A percentile compares a stretch with the other conserved stretches of the same genome.
These are phyloP conservation scores for Hypotaenidia philippensis DNA, from an alignment of 2,797 vertebrate species.

Conservation along the genomic window DNA sequence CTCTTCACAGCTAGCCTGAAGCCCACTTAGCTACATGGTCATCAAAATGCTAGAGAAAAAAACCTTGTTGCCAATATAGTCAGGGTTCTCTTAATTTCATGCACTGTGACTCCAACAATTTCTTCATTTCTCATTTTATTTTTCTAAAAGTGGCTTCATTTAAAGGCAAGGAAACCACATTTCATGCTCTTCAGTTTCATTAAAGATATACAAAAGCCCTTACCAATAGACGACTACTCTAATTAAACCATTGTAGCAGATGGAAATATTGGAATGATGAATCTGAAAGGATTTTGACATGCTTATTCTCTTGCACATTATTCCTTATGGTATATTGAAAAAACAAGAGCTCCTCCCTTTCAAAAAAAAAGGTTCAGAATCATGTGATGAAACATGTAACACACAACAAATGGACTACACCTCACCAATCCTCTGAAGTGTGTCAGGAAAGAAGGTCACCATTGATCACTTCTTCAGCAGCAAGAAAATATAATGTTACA, in stretches of 20 bases:
- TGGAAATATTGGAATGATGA: constrained; percentile 79
- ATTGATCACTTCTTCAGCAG: not conserved
- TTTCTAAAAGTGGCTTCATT: constrained; percentile 82
- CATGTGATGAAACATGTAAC: not conserved
- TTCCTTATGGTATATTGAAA: constrained; percentile 20
- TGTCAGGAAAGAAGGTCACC: not conserved
- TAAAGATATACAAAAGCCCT: constrained; percentile 81
- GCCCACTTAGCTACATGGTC: constrained; percentile 55
- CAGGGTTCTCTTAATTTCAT: constrained; percentile 83
- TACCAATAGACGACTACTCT: constrained; percentile 75
- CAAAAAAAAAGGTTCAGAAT: constrained; percentile 34
- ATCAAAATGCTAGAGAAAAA: constrained; percentile 64
- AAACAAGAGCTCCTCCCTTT: not conserved
- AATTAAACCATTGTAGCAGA: constrained; percentile 80
- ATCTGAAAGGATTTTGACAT: constrained; percentile 68
- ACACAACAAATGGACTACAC: not conserved
- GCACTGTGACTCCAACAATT: constrained; percentile 84
- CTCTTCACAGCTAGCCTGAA: constrained; percentile 44
- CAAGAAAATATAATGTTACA: not conserved
- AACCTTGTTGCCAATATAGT: constrained; percentile 68
- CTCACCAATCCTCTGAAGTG: constrained; percentile 2
- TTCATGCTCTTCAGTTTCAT: constrained; percentile 86
- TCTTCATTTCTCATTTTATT: constrained; percentile 84
- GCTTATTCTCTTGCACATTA: constrained; percentile 38
- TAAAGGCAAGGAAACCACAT: constrained; percentile 82